Conservation (phyloP, 2,888 invertebrate species). For the Sipha maydis region DNA sequence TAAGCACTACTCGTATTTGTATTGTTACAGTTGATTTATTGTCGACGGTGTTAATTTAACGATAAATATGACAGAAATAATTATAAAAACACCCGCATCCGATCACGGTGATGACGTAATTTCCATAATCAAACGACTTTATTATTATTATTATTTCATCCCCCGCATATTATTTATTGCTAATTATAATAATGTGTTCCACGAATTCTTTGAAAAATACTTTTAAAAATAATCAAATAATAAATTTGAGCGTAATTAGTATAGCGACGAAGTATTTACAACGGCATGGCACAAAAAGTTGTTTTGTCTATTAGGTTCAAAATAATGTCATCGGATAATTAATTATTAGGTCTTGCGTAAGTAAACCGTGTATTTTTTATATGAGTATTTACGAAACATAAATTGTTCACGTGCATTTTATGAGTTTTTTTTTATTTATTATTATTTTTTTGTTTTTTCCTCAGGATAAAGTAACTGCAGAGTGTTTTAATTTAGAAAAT, state of each 20-base stretch:
- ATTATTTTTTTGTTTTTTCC: not conserved
- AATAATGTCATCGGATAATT: not conserved
- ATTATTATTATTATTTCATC: not conserved
- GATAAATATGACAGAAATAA: not conserved
- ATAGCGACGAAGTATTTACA: no score
- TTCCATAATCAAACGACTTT: not conserved
- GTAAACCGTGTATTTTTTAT: not conserved
- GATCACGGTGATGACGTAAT: not conserved
- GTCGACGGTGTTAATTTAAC: not conserved
- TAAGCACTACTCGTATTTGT: not conserved
- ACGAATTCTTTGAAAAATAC: not conserved
- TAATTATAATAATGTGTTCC: not conserved
- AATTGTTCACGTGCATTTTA: not conserved
- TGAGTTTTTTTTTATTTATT: constrained; percentile 14
- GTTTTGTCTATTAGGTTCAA: not conserved
- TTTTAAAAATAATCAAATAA: not conserved
- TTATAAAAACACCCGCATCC: not conserved
- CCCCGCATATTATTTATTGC: not conserved
- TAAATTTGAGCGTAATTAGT: not conserved
- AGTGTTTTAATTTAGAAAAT: constrained; percentile 31
- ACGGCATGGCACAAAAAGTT: not conserved
- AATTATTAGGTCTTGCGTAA: not conserved
- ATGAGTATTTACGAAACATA: not conserved
- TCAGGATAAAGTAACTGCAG: not conserved
- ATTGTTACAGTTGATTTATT: not conserved